Evolutionary conservation across 2,888 invertebrate genomes (phyloP), one percentile per base, ranked within the genome.

Genomic region (Caenorhabditis sp.): DNA sequence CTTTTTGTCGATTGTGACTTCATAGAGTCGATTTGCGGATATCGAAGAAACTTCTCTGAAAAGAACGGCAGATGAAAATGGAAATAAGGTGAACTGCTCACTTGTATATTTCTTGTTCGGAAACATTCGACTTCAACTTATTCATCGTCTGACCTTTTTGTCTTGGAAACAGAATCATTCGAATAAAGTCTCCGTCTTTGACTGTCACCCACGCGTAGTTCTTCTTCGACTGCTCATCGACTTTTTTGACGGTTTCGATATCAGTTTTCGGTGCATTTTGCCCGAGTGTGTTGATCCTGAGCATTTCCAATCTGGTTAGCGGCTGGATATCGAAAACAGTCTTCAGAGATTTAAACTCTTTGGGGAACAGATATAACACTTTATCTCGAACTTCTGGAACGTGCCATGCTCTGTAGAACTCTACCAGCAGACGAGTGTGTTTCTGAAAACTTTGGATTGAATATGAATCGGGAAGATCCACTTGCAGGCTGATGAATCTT

Each of bases 111-210:
- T 18, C 24, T 32, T 32, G 32, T 40, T 60, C 50, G 40, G 9
- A 32, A 32, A 72, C 58, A 13, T 32, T 47, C 26, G 22, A 50
- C 18, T 65, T 74, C 65, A 65, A 47, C 0, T 28, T 22, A 9
- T 18, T 28, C 13, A 65, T 51, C n/a, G 6, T 35, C n/a, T 65
- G 65, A 3, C 32, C 40, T 5, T 74, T 20, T 18, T n/a, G 1
- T 51, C 74, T 24, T 9, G 74, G 74, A 35, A 74, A 65, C 4
- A 74, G 58, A 18, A 65, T 20, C 74, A 74, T 60, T 20, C 37
- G 15, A 2, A 64, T 26, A n/a, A 51, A 58, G 20, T 74, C 51
- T 11, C 6, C 65, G 18, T 65, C 32, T 11, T 37, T n/a, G 8
- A 15, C 37, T 22, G 58, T 65, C 5, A 55, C 55, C 74, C 65